These are phyloP conservation scores for Stenopsyche tienmushanensis DNA, from an alignment of 1,140 invertebrate species.

Conservation along the genomic window DNA sequence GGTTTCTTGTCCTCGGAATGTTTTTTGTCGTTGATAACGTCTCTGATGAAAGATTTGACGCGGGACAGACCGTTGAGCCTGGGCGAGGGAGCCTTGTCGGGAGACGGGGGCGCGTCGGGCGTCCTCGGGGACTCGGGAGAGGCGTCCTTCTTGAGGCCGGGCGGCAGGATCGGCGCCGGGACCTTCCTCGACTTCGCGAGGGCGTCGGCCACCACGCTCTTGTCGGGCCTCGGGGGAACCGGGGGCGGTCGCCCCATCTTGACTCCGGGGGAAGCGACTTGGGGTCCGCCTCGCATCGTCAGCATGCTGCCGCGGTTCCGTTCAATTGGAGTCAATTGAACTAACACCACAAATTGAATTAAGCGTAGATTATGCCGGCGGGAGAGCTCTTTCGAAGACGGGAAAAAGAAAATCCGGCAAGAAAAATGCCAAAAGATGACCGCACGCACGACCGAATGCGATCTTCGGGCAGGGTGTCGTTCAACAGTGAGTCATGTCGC, in stretches of 20 bases:
- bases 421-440: background rate
- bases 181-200: slow-evolving; percentile 62
- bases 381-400: background rate
- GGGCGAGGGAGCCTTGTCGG: slow-evolving; percentile 52
- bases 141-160: slow-evolving; percentile 49
- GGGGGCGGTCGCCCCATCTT: slow-evolving; percentile 63
- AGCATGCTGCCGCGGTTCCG: slow-evolving; percentile 26
- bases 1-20: slow-evolving; percentile 51
- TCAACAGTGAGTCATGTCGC: slow-evolving; percentile 4
- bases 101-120: slow-evolving; percentile 50
- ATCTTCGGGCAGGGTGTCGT: background rate
- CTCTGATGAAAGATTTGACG: slow-evolving; percentile 56
- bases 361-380: slow-evolving; percentile 22
- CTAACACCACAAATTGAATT: slow-evolving; percentile 38
- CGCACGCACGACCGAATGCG: background rate
- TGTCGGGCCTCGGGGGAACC: slow-evolving; percentile 70
- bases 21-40: slow-evolving; percentile 56
- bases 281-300: slow-evolving; percentile 37
- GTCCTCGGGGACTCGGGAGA: slow-evolving; percentile 52
- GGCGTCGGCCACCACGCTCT: slow-evolving; percentile 67
- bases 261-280: slow-evolving; percentile 30
- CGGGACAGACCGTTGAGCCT: slow-evolving; percentile 53
- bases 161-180: slow-evolving; percentile 56
- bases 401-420: too few species aligned
- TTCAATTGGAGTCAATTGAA: slow-evolving; percentile 34